These are phyloP conservation scores for Orchestes rusci DNA, from an alignment of 2,888 invertebrate species.

Conservation along the genomic window DNA sequence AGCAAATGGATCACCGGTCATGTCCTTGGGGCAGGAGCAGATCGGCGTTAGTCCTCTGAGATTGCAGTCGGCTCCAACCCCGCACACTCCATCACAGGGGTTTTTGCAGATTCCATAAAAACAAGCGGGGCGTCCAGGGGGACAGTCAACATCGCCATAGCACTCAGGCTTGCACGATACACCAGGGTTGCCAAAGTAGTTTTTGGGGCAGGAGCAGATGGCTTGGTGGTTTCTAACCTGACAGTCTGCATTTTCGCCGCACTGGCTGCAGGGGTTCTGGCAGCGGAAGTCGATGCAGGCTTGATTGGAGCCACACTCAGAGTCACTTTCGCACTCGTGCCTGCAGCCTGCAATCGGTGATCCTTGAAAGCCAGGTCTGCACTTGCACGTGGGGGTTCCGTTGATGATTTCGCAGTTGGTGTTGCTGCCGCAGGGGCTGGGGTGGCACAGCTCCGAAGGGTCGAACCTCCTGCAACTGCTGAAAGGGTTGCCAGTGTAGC, in stretches of 20 bases:
- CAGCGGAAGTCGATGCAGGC: constrained; percentile 72
- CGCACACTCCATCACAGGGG: constrained; percentile 77
- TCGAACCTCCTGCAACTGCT: constrained; percentile 62
- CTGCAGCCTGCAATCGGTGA: constrained; percentile 71
- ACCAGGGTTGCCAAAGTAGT: constrained; percentile 70
- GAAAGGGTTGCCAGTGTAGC: constrained; percentile 75
- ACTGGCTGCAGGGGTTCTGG: constrained; percentile 61
- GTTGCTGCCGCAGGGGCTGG: constrained; percentile 74
- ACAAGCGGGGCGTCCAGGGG: constrained; percentile 69
- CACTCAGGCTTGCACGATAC: constrained; percentile 75
- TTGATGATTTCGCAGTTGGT: constrained; percentile 74
- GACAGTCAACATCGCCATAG: constrained; percentile 71
- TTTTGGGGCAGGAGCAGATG: constrained; percentile 69
- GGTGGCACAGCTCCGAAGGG: constrained; percentile 77
- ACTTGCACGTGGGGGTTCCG: constrained; percentile 71
- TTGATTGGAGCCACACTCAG: constrained; percentile 63
- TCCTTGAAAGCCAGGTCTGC: constrained; percentile 67
- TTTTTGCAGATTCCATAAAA: constrained; percentile 74
- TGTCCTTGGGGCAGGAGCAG: constrained; percentile 79
- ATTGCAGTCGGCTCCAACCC: constrained; percentile 71
- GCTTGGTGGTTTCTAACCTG: constrained; percentile 66
- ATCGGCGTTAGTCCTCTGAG: constrained; percentile 73
- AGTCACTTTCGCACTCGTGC: constrained; percentile 75
- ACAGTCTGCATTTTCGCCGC: constrained; percentile 74
- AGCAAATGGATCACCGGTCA: constrained; percentile 81